Evolutionary conservation across 2,113 vertebrate species (phyloP).

Genomic region (cattle (Bos taurus)): DNA sequence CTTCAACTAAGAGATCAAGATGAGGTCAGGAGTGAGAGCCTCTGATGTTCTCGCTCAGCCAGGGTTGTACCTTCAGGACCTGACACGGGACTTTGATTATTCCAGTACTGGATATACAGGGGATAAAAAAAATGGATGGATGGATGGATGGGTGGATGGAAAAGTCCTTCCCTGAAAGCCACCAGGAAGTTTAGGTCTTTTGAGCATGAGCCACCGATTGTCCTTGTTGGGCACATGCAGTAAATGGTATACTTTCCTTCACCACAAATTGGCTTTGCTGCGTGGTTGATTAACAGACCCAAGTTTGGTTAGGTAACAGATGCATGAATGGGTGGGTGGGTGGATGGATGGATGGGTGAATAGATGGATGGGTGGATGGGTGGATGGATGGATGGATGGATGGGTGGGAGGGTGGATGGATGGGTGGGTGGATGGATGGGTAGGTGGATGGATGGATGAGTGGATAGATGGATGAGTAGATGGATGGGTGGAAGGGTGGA

Average conservation of each 20-base stretch:
- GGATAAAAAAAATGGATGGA: not conserved
- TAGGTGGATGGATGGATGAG: fast-evolving
- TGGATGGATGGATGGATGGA: fast-evolving
- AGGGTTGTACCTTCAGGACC: not conserved
- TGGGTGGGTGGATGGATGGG: fast-evolving
- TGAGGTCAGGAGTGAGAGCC: not conserved
- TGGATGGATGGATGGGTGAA: fast-evolving
- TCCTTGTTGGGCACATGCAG: not conserved
- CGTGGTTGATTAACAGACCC: not conserved
- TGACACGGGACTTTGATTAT: not conserved
- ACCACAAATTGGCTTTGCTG: not conserved
- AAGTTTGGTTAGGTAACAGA: not conserved
- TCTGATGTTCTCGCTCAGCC: not conserved
- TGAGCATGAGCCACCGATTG: not conserved
- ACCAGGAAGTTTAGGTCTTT: not conserved
- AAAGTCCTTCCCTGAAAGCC: not conserved
- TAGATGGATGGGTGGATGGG: fast-evolving
- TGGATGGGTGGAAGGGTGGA: fast-evolving
- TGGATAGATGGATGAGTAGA: fast-evolving
- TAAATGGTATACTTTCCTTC: not conserved
- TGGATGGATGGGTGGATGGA: not conserved
- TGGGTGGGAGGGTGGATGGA: fast-evolving
- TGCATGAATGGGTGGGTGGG: fast-evolving
- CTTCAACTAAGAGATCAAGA: not conserved
- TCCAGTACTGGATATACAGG: not conserved